A percentile compares a stretch with the other conserved stretches of the same genome.
These are phyloP conservation scores for Erebia palarica DNA, from an alignment of 2,888 invertebrate species.

Conservation along the genomic window DNA sequence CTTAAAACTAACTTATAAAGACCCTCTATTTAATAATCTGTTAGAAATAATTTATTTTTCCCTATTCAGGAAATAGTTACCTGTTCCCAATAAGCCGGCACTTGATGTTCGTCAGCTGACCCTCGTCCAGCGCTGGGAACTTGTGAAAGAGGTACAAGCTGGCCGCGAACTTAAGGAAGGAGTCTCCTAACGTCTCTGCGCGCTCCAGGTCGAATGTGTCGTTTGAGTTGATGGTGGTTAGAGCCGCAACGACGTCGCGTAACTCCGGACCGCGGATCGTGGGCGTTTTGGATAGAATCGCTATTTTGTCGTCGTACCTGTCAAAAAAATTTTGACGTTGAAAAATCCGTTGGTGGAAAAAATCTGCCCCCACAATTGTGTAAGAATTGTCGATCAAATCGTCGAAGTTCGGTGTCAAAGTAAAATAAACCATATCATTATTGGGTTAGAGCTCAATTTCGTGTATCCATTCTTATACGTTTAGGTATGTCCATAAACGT, in stretches of 20 bases:
- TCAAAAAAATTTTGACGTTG: neutral
- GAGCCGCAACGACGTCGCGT: conserved; percentile 79
- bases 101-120: conserved; percentile 89
- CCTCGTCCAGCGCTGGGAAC: conserved; percentile 88
- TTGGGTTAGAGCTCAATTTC: too few species aligned
- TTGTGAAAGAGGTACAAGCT: conserved; percentile 87
- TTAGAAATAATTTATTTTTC: too few species aligned
- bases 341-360: neutral
- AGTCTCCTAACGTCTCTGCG: conserved; percentile 94
- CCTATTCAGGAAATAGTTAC: conserved; percentile 75
- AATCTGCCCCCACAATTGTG: too few species aligned
- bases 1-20: too few species aligned
- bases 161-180: conserved; percentile 91
- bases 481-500: too few species aligned
- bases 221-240: conserved; percentile 87
- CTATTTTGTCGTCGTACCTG: conserved; percentile 64
- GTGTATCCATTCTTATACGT: too few species aligned
- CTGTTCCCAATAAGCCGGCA: conserved; percentile 89
- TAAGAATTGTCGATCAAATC: too few species aligned
- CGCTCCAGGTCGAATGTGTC: conserved; percentile 92
- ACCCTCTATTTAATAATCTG: too few species aligned
- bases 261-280: conserved; percentile 71
- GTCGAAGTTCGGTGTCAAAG: too few species aligned
- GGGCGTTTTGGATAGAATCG: conserved; percentile 48
- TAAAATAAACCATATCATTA: too few species aligned